Conservation (phyloP, 2,888 invertebrate species). For the Abrostola tripartita region DNA sequence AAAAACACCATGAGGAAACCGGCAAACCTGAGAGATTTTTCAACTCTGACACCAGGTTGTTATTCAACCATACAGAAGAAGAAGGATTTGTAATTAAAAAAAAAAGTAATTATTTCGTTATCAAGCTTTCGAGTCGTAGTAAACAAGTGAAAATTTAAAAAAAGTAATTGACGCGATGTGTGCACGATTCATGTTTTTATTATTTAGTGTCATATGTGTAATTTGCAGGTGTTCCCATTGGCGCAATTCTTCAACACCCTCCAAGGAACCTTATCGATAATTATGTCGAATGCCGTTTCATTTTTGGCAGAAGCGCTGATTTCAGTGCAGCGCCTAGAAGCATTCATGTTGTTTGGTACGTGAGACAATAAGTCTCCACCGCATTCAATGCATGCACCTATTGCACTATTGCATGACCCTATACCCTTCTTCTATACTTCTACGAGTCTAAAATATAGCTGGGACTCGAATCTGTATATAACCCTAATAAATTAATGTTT, state of each 20-base stretch:
- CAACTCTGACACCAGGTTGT: no score
- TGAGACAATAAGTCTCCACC: constrained; percentile 61
- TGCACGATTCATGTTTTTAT: no score
- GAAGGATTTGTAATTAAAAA: no score
- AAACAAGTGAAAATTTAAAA: no score
- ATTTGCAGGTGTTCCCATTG: constrained; percentile 88
- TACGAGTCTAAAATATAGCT: constrained; percentile 68
- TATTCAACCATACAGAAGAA: no score
- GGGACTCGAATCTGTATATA: constrained; percentile 61
- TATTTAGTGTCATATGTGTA: constrained; percentile 22
- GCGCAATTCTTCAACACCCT: constrained; percentile 90
- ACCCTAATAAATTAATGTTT: constrained; percentile 33
- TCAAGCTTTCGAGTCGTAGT: no score
- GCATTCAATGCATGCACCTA: constrained; percentile 43
- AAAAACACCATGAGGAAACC: no score
- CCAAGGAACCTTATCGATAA: constrained; percentile 89
- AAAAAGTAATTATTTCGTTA: no score
- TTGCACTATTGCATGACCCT: constrained; percentile 15
- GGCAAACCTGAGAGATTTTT: no score
- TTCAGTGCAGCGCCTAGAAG: constrained; percentile 89
- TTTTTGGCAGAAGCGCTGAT: constrained; percentile 89
- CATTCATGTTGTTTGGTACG: constrained; percentile 88
- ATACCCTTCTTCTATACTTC: constrained; percentile 29
- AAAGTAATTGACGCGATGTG: no score
- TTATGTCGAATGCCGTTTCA: constrained; percentile 89